Base-by-base conservation (phyloP, 2,113 vertebrate genomes). In the Tichodroma muraria region DNA sequence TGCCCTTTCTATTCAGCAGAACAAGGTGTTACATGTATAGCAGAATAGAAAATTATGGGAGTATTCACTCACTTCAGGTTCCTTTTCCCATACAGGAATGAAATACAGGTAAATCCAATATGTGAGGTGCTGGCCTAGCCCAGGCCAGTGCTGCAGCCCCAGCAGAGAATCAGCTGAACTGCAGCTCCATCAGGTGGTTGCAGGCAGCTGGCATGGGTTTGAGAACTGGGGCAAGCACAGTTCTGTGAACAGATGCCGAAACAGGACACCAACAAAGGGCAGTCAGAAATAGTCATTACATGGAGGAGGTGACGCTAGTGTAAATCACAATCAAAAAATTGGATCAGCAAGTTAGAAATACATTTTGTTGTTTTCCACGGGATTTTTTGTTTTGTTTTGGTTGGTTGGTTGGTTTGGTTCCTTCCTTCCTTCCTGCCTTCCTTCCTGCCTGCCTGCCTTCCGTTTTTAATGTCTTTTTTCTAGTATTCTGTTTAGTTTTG, bases 121-220 rank as follows among this genome's bases (percentile, higher is more conserved):
- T 9, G 9, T 15, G 27, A 40, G 7, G 13, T 57, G 21, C 15
- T 73, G 45, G 15, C 28, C 20, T 49, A 76, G 61, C 11, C 20
- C 64, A 45, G n/a, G 25, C 21, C 1, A 2, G 2, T 49, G 30
- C 15, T 35, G 6, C 3, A 4, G 30, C 17, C 23, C 2, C 19
- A 50, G 30, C 16, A 83, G 50, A 71, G 25, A 49, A 31, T 54
- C 33, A 30, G 13, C 23, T 80, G 75, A 80, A 28, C 38, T 91
- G 47, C n/a, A 85, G 82, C 63, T 94, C 37, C 38, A 66, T 71
- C 52, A 75, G 69, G 60, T 80, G 42, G 47, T 69, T 60, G 40
- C 13, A 78, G 54, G 30, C 59, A 75, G 52, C 19, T 59, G 23
- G 2, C 11, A 10, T 28, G 69, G 4, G 2, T 42, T 71, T 76